Evolutionary conservation across 1,140 invertebrate species (phyloP).

Genomic region (Drosophila grimshawi): DNA sequence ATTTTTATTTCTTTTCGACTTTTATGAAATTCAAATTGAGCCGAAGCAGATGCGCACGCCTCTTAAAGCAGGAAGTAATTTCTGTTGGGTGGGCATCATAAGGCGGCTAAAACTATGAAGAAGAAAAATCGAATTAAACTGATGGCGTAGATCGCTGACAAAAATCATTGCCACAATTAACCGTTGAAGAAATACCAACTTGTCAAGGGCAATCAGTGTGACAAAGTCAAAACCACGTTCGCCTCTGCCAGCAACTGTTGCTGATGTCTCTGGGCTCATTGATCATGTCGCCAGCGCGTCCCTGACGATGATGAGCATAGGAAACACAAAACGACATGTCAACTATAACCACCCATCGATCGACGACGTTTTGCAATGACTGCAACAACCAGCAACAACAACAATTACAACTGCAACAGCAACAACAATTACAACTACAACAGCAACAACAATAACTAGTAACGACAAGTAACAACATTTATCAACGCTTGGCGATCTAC

Average conservation of each 20-base stretch:
- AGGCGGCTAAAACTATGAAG: neutral
- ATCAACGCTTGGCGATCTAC: conserved; percentile 79
- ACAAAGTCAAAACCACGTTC: conserved; percentile 26
- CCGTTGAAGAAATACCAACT: conserved; percentile 60
- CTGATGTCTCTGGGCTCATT: conserved; percentile 34
- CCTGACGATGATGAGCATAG: conserved; percentile 51
- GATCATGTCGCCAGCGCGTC: conserved; percentile 43
- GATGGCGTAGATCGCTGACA: conserved; percentile 24
- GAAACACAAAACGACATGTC: conserved; percentile 76
- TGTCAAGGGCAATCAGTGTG: conserved; percentile 52
- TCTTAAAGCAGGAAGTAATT: conserved; percentile 67
- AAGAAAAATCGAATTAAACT: conserved; percentile 55
- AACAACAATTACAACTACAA: conserved; percentile 8
- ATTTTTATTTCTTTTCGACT: conserved; percentile 33
- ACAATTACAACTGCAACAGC: conserved; percentile 26
- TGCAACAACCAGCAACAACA: conserved; percentile 19
- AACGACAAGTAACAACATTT: conserved; percentile 83
- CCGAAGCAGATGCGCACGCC: conserved; percentile 28
- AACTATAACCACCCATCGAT: conserved; percentile 83
- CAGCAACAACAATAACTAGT: conserved; percentile 51
- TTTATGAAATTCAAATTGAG: conserved; percentile 71
- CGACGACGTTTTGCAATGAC: conserved; percentile 62
- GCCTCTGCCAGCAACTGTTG: conserved; percentile 12
- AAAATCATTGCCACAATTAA: conserved; percentile 78
- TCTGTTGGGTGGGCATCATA: conserved; percentile 29